Percentiles rank a stretch among this genome's conserved stretches.
phyloP scores from a whole-genome alignment of 2,888 invertebrate genomes.

The Drosophila leonis region DNA sequence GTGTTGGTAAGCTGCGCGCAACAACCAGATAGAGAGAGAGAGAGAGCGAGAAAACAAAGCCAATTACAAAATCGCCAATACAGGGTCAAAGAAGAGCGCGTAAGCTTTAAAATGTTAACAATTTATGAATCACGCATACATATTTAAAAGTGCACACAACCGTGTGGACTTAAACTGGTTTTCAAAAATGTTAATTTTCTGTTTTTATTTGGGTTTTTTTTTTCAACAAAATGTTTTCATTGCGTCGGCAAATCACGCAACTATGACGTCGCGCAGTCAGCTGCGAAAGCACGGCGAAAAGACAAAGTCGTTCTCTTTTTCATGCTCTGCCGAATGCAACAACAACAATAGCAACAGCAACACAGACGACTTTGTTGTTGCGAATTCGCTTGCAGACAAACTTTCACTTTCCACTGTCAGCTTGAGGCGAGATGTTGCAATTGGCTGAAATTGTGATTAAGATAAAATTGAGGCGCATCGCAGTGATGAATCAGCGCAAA shows the following conservation, averaged over 20 bases:
- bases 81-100: slow-evolving; percentile 71
- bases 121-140: slow-evolving; percentile 68
- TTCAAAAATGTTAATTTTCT: slow-evolving; percentile 59
- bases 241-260: slow-evolving; percentile 52
- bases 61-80: slow-evolving; percentile 72
- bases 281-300: slow-evolving; percentile 40
- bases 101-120: slow-evolving; percentile 56
- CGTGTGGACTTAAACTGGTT: slow-evolving; percentile 56
- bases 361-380: slow-evolving; percentile 44
- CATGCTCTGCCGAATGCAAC: slow-evolving; percentile 59
- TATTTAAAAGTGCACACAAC: slow-evolving; percentile 23
- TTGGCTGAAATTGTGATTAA: slow-evolving; percentile 36
- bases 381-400: slow-evolving; percentile 70
- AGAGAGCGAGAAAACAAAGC: slow-evolving; percentile 24
- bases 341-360: slow-evolving; percentile 17
- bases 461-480: slow-evolving; percentile 19
- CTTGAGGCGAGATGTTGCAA: slow-evolving; percentile 62
- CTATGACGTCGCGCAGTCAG: slow-evolving; percentile 63
- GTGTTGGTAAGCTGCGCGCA: slow-evolving; percentile 22
- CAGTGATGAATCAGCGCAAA: slow-evolving; percentile 34
- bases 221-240: slow-evolving; percentile 31
- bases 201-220: slow-evolving; percentile 50
- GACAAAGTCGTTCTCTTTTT: slow-evolving; percentile 42
- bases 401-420: slow-evolving; percentile 65
- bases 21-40: slow-evolving; percentile 1